phyloP scores from a whole-genome alignment of 2,888 invertebrate genomes.

The Elegia similella region DNA sequence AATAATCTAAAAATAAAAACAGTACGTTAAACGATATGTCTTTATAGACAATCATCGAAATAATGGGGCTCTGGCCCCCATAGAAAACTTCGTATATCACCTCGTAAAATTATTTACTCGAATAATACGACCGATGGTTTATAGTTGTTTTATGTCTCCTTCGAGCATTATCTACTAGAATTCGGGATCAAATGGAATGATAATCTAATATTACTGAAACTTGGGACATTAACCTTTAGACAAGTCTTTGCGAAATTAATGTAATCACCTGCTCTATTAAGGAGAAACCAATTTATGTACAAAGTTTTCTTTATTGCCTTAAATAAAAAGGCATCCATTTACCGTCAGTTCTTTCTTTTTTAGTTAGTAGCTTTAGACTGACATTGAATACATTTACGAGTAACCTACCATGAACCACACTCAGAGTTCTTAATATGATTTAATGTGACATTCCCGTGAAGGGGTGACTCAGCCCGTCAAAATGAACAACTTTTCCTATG shows the following conservation, averaged over 20 bases:
- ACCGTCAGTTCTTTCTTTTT: too few species aligned
- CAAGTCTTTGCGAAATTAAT: not conserved
- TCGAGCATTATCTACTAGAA: not conserved
- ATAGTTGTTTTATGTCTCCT: conserved; percentile 13
- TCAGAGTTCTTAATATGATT: too few species aligned
- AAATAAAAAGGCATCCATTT: too few species aligned
- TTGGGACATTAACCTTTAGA: not conserved
- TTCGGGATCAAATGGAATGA: conserved; percentile 1
- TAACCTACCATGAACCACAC: too few species aligned
- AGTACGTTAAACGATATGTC: conserved; percentile 11
- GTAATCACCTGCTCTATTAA: too few species aligned
- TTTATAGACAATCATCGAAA: conserved; percentile 11
- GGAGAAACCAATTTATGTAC: too few species aligned
- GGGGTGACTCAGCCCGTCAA: too few species aligned
- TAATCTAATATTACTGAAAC: not conserved
- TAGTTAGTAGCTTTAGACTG: too few species aligned
- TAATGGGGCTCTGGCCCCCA: not conserved
- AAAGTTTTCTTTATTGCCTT: too few species aligned
- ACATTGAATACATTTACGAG: too few species aligned
- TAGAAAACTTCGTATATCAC: conserved; percentile 13
- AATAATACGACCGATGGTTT: conserved; percentile 1
- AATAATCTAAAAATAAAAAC: not conserved
- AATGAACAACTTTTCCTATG: too few species aligned
- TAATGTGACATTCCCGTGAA: too few species aligned
- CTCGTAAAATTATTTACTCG: conserved; percentile 18